A percentile compares a stretch with the other conserved stretches of the same genome.
phyloP scores from a whole-genome alignment of 1,140 invertebrate species.

The Bombus cullumanus region DNA sequence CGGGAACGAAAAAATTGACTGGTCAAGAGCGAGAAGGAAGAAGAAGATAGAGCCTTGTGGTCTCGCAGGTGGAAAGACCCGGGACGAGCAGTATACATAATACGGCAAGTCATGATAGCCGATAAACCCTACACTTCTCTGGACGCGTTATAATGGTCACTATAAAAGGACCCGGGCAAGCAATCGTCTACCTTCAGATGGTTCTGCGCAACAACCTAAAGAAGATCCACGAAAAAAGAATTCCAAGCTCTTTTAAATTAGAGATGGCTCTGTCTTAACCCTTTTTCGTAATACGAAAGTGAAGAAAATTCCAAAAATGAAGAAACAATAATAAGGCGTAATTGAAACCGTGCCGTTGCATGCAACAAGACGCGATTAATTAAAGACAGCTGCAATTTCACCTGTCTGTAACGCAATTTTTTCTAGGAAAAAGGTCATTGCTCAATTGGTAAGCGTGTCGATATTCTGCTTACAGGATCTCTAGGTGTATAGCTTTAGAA shows the following conservation, averaged over 20 bases:
- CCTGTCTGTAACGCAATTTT: background rate
- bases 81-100: conserved; percentile 38
- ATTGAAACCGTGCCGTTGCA: background rate
- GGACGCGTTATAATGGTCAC: conserved; percentile 54
- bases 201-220: conserved; percentile 6
- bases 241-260: background rate
- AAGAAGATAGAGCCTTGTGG: conserved; percentile 30
- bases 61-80: conserved; percentile 57
- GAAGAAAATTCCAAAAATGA: background rate
- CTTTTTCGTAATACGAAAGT: background rate
- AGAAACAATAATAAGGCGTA: background rate
- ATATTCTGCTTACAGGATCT: background rate
- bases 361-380: background rate
- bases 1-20: conserved; percentile 42
- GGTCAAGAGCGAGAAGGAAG: conserved; percentile 10
- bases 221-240: background rate
- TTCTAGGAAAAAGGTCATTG: background rate
- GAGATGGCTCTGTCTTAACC: background rate
- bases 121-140: conserved; percentile 56
- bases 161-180: conserved; percentile 28
- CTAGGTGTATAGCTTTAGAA: no score
- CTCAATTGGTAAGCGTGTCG: background rate
- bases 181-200: conserved; percentile 8
- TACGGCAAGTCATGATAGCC: conserved; percentile 63
- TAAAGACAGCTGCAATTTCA: conserved; percentile 20